Evolutionary conservation across 2,888 invertebrate species (phyloP).

Genomic region (Tinea pellionella): DNA sequence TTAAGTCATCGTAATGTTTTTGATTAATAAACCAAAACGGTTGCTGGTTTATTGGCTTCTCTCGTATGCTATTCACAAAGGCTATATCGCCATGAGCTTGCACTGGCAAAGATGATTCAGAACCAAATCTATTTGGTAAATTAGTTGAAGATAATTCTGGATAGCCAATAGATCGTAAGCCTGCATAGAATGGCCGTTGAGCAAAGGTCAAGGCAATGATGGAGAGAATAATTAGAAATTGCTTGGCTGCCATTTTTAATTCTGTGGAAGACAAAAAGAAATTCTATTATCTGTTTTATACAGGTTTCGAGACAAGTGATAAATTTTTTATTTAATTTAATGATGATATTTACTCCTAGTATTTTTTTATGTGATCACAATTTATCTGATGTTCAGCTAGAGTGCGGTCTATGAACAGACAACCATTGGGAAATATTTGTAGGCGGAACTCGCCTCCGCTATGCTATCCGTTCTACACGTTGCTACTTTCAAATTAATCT

Average conservation of each 20-base stretch:
- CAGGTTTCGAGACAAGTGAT: too few species aligned
- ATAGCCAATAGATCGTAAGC: slow-evolving; percentile 53
- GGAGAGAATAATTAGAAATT: not conserved
- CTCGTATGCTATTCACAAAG: slow-evolving; percentile 59
- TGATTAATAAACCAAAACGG: slow-evolving; percentile 74
- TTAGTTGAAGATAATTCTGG: slow-evolving; percentile 35
- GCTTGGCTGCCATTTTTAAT: not conserved
- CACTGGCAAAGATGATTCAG: slow-evolving; percentile 55
- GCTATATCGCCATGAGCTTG: slow-evolving; percentile 70
- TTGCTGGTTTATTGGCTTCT: slow-evolving; percentile 67
- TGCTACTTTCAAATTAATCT: too few species aligned
- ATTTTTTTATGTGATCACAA: too few species aligned
- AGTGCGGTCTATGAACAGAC: too few species aligned
- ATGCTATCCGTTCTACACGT: too few species aligned
- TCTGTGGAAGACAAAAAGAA: not conserved
- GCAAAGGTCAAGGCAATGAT: slow-evolving; percentile 16
- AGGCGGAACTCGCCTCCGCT: too few species aligned
- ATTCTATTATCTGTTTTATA: not conserved
- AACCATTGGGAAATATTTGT: too few species aligned
- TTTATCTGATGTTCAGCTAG: too few species aligned
- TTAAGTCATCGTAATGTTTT: slow-evolving; percentile 62
- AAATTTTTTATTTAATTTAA: too few species aligned
- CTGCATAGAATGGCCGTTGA: slow-evolving; percentile 72
- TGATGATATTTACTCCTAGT: too few species aligned
- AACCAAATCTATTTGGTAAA: slow-evolving; percentile 64